Base-by-base conservation (phyloP, 2,888 invertebrate species). In the Drosophila nigricruria region DNA sequence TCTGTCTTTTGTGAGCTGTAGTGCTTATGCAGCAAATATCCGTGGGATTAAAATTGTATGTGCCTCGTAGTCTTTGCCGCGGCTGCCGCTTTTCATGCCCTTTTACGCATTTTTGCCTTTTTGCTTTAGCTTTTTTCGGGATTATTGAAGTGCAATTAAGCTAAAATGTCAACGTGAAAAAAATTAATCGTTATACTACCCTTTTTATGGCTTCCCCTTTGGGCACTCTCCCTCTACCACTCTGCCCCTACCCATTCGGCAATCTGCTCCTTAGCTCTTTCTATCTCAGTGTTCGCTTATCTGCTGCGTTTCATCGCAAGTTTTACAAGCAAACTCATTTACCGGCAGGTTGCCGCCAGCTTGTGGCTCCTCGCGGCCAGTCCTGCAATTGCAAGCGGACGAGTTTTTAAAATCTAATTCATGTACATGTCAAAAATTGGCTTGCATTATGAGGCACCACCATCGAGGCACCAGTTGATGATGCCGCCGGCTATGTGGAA, bases 71-170 rank as follows among this genome's bases (percentile, higher is more conserved):
- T 56, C 68, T 42, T 36, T 60, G 50, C 61, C 50, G 77, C 77
- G 89, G 88, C 85, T 72, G 88, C 82, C 86, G 87, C 88, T 88
- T 90, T 90, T 86, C 90, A 90, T 86, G 86, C 90, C 86, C 90
- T 86, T 86, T 86, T 86, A 90, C 86, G 86, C 90, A 88, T 85
- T 90, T 86, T 82, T 85, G 90, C 88, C 71, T 88, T 83, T 84
- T 80, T 67, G 73, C 81, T 73, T 74, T 70, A 45, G 77, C 80
- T 77, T 64, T 81, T 87, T 90, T 90, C 79, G 79, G 90, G 91
- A 90, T 92, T 91, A 92, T 91, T 91, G 91, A 92, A 92, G 91
- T 91, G 92, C 91, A 92, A 91, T 91, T 91, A 92, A 91, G 91
- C 88, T 81, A 82, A 91, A 91, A 92, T 92, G 91, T 91, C 92